Evolutionary conservation across 2,888 invertebrate species (phyloP).

Genomic region (Leuctra nigra): DNA sequence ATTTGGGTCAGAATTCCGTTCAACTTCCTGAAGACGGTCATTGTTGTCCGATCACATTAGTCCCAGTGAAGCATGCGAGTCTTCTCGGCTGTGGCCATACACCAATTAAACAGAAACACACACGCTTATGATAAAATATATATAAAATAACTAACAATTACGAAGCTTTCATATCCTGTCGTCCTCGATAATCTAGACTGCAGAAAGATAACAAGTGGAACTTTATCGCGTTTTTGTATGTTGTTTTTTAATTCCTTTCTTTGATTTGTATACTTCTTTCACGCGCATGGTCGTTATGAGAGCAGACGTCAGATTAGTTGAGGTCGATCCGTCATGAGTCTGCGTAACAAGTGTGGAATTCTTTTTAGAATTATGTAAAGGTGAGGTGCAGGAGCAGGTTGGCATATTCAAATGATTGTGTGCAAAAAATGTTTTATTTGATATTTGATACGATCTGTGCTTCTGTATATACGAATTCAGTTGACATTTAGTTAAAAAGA

Average conservation of each 20-base stretch:
- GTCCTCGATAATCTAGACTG: constrained; percentile 19
- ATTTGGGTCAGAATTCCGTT: constrained; percentile 16
- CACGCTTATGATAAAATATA: not conserved
- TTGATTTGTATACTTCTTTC: no score
- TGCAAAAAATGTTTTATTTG: no score
- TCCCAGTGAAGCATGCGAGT: constrained; percentile 9
- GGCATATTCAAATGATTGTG: no score
- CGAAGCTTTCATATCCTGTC: constrained; percentile 25
- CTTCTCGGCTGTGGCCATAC: constrained; percentile 15
- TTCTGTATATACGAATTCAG: no score
- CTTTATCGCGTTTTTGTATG: not conserved
- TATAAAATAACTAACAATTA: constrained; percentile 6
- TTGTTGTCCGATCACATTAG: constrained; percentile 8
- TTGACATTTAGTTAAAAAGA: no score
- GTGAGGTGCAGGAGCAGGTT: no score
- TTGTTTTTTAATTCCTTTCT: not conserved
- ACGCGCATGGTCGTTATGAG: no score
- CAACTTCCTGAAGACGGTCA: constrained; percentile 2
- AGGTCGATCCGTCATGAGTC: no score
- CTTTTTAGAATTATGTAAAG: no score
- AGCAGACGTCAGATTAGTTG: no score
- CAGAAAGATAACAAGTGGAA: constrained; percentile 12
- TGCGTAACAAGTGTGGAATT: no score
- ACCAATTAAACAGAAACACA: constrained; percentile 13
- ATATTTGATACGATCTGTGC: no score